A percentile compares a stretch with the other conserved stretches of the same genome.
phyloP scores from a whole-genome alignment of 2,797 vertebrate species.

The Trachurus trachurus region DNA sequence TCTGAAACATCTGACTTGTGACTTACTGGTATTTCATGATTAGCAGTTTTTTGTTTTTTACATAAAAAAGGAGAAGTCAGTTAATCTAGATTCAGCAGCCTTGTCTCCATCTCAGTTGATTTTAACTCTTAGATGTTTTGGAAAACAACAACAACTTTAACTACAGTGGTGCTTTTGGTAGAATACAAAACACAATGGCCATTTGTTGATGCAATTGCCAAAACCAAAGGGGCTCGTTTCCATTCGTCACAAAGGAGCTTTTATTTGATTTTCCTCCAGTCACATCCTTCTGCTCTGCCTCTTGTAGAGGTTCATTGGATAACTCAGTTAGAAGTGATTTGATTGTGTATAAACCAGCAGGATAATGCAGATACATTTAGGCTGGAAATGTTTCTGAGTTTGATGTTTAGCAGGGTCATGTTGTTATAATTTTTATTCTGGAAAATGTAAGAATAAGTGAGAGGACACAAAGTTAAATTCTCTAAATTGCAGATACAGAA shows the following conservation, averaged over 20 bases:
- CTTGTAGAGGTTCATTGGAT: conserved; percentile 34
- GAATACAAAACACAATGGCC: not conserved
- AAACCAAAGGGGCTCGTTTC: not conserved
- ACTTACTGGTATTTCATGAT: conserved; percentile 8
- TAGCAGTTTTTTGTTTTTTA: not conserved
- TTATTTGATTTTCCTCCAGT: conserved; percentile 55
- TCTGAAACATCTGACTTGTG: conserved; percentile 5
- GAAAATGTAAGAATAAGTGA: not conserved
- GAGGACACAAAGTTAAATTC: not conserved
- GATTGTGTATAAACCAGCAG: conserved; percentile 23
- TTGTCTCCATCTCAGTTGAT: not conserved
- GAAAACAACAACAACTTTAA: not conserved
- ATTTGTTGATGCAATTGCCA: not conserved
- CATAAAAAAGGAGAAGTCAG: conserved; percentile 5
- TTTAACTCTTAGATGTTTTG: no score
- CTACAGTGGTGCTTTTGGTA: not conserved
- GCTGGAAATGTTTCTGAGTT: not conserved
- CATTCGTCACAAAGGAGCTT: conserved; percentile 5
- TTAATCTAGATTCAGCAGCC: not conserved
- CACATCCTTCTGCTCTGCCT: conserved; percentile 36
- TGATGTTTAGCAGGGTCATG: not conserved
- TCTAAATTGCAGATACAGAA: not conserved
- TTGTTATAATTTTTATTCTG: not conserved
- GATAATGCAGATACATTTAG: conserved; percentile 1
- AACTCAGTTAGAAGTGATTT: conserved; percentile 45